Evolutionary conservation across 2,797 vertebrate genomes (phyloP).

Genomic region (Labroides dimidiatus): DNA sequence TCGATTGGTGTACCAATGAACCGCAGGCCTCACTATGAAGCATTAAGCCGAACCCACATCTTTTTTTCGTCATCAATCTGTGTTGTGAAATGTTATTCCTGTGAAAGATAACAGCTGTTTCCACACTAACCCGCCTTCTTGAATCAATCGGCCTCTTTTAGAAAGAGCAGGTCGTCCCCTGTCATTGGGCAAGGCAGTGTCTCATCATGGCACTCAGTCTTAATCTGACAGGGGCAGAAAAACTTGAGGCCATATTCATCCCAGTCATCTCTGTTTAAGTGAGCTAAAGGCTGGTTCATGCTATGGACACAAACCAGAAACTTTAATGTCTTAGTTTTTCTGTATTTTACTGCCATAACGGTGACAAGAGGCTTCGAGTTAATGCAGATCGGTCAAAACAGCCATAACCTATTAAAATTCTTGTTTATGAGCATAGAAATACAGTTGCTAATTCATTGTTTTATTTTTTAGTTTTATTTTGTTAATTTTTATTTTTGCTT

Average conservation of each 20-base stretch:
- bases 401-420: too few species aligned
- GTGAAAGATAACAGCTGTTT: background rate
- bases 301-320: conserved; percentile 61
- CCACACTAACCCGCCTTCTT: background rate
- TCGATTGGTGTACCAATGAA: background rate
- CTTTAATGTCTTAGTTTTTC: too few species aligned
- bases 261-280: conserved; percentile 69
- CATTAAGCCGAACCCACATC: too few species aligned
- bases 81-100: background rate
- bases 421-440: too few species aligned
- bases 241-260: conserved; percentile 69
- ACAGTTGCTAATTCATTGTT: too few species aligned
- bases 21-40: background rate
- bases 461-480: too few species aligned
- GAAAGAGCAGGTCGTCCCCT: conserved; percentile 23
- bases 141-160: background rate
- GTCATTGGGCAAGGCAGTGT: conserved; percentile 76
- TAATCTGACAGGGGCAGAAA: conserved; percentile 73
- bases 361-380: background rate
- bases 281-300: conserved; percentile 76
- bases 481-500: too few species aligned
- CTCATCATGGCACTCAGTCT: conserved; percentile 63
- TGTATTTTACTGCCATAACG: too few species aligned
- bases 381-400: background rate
- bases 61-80: too few species aligned